Percentiles rank a stretch among this genome's conserved stretches.
phyloP scores from a whole-genome alignment of 2,888 invertebrate genomes.

The Coelogynopora nodosa region DNA sequence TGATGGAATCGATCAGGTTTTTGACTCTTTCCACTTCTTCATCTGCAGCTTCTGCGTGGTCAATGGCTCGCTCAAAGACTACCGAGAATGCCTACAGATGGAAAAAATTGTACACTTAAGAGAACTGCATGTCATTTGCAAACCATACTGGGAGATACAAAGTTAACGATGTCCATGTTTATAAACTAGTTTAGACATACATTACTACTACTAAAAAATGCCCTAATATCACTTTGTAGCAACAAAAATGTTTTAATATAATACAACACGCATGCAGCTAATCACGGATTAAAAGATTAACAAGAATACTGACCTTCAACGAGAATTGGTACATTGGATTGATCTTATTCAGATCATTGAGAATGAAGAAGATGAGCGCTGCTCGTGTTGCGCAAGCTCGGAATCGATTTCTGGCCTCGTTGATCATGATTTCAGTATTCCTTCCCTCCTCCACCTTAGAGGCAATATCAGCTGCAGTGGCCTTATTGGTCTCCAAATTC shows the following conservation, averaged over 20 bases:
- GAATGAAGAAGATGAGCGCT: conserved; percentile 85
- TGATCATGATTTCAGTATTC: conserved; percentile 83
- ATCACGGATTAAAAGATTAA: too few species aligned
- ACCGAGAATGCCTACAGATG: conserved; percentile 76
- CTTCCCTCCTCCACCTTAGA: conserved; percentile 82
- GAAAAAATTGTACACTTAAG: too few species aligned
- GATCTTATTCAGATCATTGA: conserved; percentile 89
- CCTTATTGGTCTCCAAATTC: conserved; percentile 89
- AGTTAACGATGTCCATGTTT: neutral
- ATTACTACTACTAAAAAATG: too few species aligned
- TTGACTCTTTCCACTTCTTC: conserved; percentile 75
- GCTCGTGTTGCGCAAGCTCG: conserved; percentile 85
- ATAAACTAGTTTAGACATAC: too few species aligned
- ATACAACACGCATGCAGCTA: too few species aligned
- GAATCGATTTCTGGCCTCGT: conserved; percentile 85
- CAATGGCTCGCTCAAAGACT: conserved; percentile 93
- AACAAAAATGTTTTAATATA: too few species aligned
- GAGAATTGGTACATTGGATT: conserved; percentile 96
- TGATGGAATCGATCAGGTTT: conserved; percentile 88
- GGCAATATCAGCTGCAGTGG: conserved; percentile 90
- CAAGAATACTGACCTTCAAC: conserved; percentile 63
- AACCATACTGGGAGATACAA: neutral
- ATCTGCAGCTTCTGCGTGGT: conserved; percentile 76
- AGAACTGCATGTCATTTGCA: neutral
- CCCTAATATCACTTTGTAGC: too few species aligned